Conservation (phyloP, 2,113 vertebrate species). For the Ammodytes dubius region DNA sequence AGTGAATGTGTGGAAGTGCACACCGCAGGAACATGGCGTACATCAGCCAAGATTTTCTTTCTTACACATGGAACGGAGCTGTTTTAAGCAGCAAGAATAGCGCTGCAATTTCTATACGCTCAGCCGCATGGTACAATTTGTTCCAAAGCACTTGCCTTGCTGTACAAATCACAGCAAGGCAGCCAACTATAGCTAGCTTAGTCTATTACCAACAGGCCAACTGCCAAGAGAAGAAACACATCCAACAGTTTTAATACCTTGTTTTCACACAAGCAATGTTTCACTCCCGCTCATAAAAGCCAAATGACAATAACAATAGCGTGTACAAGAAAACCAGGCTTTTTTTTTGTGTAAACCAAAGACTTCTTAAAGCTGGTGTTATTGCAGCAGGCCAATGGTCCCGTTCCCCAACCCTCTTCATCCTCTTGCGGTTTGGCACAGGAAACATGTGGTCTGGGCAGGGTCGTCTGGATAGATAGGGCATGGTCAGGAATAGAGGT, state of each 20-base stretch:
- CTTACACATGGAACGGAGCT: constrained; percentile 66
- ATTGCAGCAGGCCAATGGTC: constrained; percentile 52
- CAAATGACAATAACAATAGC: constrained; percentile 79
- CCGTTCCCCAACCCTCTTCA: constrained; percentile 54
- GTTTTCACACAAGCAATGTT: constrained; percentile 80
- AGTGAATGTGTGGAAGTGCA: constrained; percentile 49
- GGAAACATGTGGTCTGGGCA: constrained; percentile 48
- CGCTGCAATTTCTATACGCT: constrained; percentile 73
- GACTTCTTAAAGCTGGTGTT: constrained; percentile 66
- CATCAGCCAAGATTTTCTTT: constrained; percentile 73
- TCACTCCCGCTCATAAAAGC: constrained; percentile 75
- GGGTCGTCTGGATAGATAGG: constrained; percentile 53
- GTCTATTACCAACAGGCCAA: constrained; percentile 71
- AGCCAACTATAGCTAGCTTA: constrained; percentile 73
- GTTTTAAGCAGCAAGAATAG: constrained; percentile 70
- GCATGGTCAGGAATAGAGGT: constrained; percentile 49
- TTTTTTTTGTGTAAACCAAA: constrained; percentile 63
- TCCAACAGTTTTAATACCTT: constrained; percentile 81
- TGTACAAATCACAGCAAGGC: constrained; percentile 72
- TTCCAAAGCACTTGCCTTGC: constrained; percentile 75
- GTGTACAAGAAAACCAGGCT: constrained; percentile 66
- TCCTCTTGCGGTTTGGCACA: constrained; percentile 72
- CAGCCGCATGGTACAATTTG: constrained; percentile 73
- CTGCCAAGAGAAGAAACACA: constrained; percentile 75
- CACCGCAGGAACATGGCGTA: constrained; percentile 38